Conservation (phyloP, 92 coral and sea anemone species). For the Micromussa lordhowensis region DNA sequence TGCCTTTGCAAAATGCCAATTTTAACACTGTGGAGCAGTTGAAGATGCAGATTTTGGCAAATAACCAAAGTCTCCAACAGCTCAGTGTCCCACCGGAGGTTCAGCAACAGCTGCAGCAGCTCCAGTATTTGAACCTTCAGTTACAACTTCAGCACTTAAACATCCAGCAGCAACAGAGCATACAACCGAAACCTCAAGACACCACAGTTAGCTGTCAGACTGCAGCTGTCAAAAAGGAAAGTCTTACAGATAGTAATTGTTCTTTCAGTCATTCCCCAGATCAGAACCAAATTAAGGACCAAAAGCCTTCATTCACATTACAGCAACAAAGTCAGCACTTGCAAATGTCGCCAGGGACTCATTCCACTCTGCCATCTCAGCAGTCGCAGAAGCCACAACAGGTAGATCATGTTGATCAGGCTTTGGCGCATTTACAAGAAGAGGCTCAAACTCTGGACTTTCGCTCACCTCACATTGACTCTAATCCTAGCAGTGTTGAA, state of each 20-base stretch:
- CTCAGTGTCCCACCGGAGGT: conserved; percentile 80
- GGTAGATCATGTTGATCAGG: conserved; percentile 12
- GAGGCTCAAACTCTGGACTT: conserved; percentile 41
- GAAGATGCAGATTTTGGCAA: conserved; percentile 80
- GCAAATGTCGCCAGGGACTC: conserved; percentile 35
- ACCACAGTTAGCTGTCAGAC: conserved; percentile 13
- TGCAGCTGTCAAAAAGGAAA: conserved; percentile 40
- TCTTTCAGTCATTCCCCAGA: conserved; percentile 19
- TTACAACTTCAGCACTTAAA: conserved; percentile 87
- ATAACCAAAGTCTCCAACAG: conserved; percentile 79
- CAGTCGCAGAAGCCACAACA: conserved; percentile 26
- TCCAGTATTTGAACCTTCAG: conserved; percentile 94
- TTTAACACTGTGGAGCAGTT: conserved; percentile 70
- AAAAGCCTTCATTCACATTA: conserved; percentile 9
- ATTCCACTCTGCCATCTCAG: conserved; percentile 40
- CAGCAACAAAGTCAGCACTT: conserved; percentile 2
- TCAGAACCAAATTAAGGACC: conserved; percentile 19
- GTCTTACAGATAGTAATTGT: conserved; percentile 13
- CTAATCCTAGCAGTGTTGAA: conserved; percentile 55
- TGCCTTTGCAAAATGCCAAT: conserved; percentile 70
- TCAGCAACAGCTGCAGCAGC: conserved; percentile 93
- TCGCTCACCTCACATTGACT: conserved; percentile 24
- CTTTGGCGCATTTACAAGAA: conserved; percentile 53
- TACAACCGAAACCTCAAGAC: conserved; percentile 65
- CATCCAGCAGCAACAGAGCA: conserved; percentile 78